Base-by-base conservation (phyloP, 2,113 vertebrate species). In the Axis porcinus region DNA sequence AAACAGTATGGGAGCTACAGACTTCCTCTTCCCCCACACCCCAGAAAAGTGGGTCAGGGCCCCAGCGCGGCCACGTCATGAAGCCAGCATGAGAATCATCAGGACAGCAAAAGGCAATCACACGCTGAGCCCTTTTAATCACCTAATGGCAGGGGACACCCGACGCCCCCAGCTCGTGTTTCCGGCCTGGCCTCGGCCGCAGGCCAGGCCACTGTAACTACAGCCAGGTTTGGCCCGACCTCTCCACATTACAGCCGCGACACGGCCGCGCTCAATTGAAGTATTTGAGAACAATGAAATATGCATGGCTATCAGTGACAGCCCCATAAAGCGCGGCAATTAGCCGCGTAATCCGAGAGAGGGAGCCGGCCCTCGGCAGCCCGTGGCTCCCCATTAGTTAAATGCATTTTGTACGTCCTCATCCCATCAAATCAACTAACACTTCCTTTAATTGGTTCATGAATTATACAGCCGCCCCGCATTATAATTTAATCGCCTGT, bases 371-470 rank as follows among this genome's bases (percentile, higher is more conserved):
- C 97, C 98, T 98, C 98, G 97, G 99, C 99, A 99, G 99, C 99
- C 99, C 98, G 98, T 98, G 99, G 99, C 99, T 99, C 99, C 99
- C 99, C 99, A 99, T 99, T 99, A 99, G 99, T 99, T 99, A 99
- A 99, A 99, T 99, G 99, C 99, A 99, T 99, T 99, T 99, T 99
- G 99, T 99, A 99, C 99, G 99, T 99, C 99, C 99, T 99, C 99
- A 99, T 99, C 99, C 99, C 99, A 99, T 99, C 99, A 99, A 99
- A 99, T 99, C 99, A 99, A 99, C 99, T 99, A 99, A 99, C 99
- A 99, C 99, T 99, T 99, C 99, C 99, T 99, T 99, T 99, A 99
- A 99, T 99, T 99, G 99, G 99, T 99, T 99, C 99, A 99, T 99
- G 99, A 99, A 99, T 99, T 99, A 99, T 99, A 99, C 99, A 99